Conservation (phyloP, 2,797 vertebrate genomes). For the Chelonia mydas region DNA sequence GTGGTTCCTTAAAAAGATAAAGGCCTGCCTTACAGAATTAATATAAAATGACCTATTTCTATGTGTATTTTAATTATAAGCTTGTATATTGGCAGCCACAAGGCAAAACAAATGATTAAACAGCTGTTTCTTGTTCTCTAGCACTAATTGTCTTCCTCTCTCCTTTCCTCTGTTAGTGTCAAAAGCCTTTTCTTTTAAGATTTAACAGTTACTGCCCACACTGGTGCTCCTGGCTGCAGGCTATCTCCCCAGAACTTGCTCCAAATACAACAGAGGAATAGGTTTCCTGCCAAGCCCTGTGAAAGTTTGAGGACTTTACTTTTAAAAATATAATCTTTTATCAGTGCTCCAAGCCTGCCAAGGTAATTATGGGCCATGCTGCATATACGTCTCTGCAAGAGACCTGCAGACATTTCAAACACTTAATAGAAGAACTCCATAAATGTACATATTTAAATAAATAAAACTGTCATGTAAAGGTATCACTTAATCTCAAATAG, state of each 20-base stretch:
- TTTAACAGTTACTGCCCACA: conserved; percentile 55
- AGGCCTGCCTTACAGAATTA: conserved; percentile 15
- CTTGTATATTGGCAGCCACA: conserved; percentile 53
- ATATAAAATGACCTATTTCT: conserved; percentile 53
- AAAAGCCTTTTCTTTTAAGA: conserved; percentile 68
- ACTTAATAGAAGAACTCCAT: conserved; percentile 59
- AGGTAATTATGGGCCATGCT: conserved; percentile 57
- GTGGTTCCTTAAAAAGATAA: conserved; percentile 65
- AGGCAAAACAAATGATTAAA: conserved; percentile 65
- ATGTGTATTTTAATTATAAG: conserved; percentile 67
- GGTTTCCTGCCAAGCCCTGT: conserved; percentile 64
- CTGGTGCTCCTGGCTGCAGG: conserved; percentile 65
- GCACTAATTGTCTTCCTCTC: conserved; percentile 63
- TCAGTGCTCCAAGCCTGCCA: conserved; percentile 71
- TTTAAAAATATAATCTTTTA: conserved; percentile 75
- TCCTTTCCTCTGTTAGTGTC: conserved; percentile 54
- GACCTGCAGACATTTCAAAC: conserved; percentile 55
- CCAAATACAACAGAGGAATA: conserved; percentile 76
- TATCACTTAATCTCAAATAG: conserved; percentile 68
- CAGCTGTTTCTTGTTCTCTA: conserved; percentile 65
- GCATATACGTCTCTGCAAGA: conserved; percentile 52
- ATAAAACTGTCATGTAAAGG: conserved; percentile 73
- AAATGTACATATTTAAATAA: conserved; percentile 37
- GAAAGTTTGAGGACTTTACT: conserved; percentile 64
- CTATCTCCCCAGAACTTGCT: conserved; percentile 42